These are phyloP conservation scores for Hassar affinis DNA, from an alignment of 2,113 vertebrate species.

Conservation along the genomic window DNA sequence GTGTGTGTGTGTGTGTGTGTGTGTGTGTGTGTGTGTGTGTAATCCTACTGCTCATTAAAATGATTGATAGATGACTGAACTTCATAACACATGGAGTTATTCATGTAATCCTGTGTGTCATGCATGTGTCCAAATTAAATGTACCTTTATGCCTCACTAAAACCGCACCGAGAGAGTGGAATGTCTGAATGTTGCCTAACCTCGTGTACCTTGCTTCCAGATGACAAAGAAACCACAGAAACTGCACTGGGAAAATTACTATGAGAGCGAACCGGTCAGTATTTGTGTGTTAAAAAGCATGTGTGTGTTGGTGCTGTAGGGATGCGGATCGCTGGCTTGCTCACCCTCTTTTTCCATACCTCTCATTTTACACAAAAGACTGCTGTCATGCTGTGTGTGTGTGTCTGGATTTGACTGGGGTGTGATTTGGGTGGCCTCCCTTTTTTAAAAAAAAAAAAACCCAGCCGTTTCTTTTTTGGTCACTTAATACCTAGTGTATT, in stretches of 20 bases:
- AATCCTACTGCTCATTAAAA: neutral
- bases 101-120: neutral
- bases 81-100: neutral
- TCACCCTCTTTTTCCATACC: constrained; percentile 11
- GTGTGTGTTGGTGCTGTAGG: constrained; percentile 40
- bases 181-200: constrained; percentile 60
- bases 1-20: too few relatives aligned
- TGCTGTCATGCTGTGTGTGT: constrained; percentile 30
- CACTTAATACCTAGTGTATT: constrained; percentile 16
- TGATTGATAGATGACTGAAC: neutral
- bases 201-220: constrained; percentile 88
- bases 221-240: constrained; percentile 89
- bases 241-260: constrained; percentile 93
- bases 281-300: constrained; percentile 56
- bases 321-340: constrained; percentile 19
- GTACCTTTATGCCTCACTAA: constrained; percentile 28
- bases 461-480: constrained; percentile 54
- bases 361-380: constrained; percentile 11
- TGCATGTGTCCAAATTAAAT: neutral
- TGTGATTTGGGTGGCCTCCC: neutral
- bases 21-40: neutral
- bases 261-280: constrained; percentile 96
- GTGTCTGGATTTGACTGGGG: constrained; percentile 9
- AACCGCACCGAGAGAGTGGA: constrained; percentile 44
- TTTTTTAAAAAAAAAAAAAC: neutral